Evolutionary conservation across 2,888 invertebrate species (phyloP).

Genomic region (Campaea margaritaria): DNA sequence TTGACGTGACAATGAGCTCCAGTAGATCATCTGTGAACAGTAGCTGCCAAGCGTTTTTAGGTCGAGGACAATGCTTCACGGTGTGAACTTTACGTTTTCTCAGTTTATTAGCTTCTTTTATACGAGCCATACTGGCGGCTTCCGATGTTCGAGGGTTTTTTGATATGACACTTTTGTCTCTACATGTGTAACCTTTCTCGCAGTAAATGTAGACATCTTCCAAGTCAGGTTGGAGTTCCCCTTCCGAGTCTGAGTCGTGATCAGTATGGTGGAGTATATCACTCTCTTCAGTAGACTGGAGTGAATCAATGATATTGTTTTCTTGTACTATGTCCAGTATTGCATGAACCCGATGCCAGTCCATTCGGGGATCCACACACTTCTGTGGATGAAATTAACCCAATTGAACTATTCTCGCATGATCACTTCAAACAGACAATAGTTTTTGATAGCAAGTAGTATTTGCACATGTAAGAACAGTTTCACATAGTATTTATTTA

Average conservation of each 20-base stretch:
- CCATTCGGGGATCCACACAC: constrained; percentile 80
- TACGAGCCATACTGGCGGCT: constrained; percentile 41
- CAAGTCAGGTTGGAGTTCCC: constrained; percentile 63
- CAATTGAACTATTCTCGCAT: constrained; percentile 74
- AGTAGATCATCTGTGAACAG: constrained; percentile 74
- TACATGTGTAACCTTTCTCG: constrained; percentile 67
- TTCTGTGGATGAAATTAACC: constrained; percentile 82
- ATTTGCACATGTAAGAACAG: neutral
- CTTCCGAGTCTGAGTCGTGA: constrained; percentile 74
- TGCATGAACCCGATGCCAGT: constrained; percentile 81
- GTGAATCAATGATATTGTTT: constrained; percentile 74
- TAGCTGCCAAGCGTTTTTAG: constrained; percentile 73
- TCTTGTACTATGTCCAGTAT: constrained; percentile 79
- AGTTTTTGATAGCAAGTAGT: neutral
- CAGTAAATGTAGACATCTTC: constrained; percentile 61
- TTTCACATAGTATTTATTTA: neutral
- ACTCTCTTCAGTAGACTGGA: constrained; percentile 73
- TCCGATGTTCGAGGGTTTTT: constrained; percentile 51
- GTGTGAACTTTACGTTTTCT: constrained; percentile 57
- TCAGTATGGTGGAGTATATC: constrained; percentile 73
- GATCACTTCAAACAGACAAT: constrained; percentile 12
- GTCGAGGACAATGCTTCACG: constrained; percentile 55
- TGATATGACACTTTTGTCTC: constrained; percentile 59
- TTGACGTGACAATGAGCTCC: constrained; percentile 71
- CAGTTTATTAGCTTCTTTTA: constrained; percentile 50